Evolutionary conservation across 2,113 vertebrate species (phyloP).

Genomic region (Hymenochirus boettgeri): DNA sequence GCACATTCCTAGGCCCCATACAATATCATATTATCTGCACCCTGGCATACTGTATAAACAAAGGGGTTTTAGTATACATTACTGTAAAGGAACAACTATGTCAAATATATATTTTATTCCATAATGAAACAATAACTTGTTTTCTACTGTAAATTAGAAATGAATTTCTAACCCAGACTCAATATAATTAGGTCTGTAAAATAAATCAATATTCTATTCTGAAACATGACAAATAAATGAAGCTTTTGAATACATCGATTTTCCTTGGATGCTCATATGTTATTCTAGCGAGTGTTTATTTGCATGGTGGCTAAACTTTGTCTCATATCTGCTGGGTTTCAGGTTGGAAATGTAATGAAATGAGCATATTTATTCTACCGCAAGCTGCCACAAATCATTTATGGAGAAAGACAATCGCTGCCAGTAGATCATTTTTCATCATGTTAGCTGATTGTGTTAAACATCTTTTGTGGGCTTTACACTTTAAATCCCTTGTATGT

Average conservation of each 20-base stretch:
- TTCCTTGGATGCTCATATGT: not conserved
- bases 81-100: no score
- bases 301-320: constrained; percentile 10
- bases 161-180: not conserved
- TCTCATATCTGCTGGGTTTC: constrained; percentile 5
- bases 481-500: constrained; percentile 45
- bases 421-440: constrained; percentile 64
- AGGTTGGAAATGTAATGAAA: not conserved
- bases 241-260: constrained; percentile 23
- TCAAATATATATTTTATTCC: no score
- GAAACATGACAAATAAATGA: constrained; percentile 24
- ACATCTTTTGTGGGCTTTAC: constrained; percentile 60
- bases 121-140: not conserved
- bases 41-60: no score
- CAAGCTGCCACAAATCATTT: constrained; percentile 69
- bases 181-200: constrained; percentile 27
- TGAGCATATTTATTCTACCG: constrained; percentile 6
- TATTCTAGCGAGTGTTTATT: constrained; percentile 10
- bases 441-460: constrained; percentile 72
- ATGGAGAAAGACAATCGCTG: constrained; percentile 69
- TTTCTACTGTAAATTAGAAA: constrained; percentile 1
- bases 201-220: constrained; percentile 33
- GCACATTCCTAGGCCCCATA: no score
- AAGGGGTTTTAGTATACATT: no score
- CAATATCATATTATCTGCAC: no score